Base-by-base conservation (phyloP, 2,797 vertebrate genomes). In the Dallia pectoralis region DNA sequence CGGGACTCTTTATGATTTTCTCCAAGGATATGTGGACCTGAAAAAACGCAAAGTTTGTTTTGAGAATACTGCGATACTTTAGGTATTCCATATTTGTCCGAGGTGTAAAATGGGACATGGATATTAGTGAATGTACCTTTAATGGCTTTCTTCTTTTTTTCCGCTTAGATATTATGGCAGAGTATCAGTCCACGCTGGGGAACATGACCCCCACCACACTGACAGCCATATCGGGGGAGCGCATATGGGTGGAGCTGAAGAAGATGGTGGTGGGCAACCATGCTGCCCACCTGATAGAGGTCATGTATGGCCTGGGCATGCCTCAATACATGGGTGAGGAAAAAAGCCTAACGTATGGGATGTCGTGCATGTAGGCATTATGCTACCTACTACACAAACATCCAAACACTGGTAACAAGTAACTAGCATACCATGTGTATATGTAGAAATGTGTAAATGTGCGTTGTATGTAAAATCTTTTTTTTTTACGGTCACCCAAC, bases 191-290 rank as follows among this genome's bases (percentile, higher is more conserved):
- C 82, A 89, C 27, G 86, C 94, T 0, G 93, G 85, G 15, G 85
- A 93, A 61, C 97, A 99, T 1, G 94, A 97, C n/a, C 16, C 62
- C 89, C 0, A 87, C 88, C 22, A 97, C 97, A 0, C 89, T 99
- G 81, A 94, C 93, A 33, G 92, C 86, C 7, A 96, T 99, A 85
- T 97, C 98, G 0, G 98, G 98, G 74, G 97, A 99, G 76, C 93
- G 97, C 53, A 98, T 99, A 75, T 99, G 98, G 97, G 90, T 96
- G 70, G 98, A 99, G 80, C 78, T 99, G 74, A 99, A 98, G 82
- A 99, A 99, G 87, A 94, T 96, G 66, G 86, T 96, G 56, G 76
- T 91, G 27, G 95, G 95, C 53, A 93, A 91, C 74, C 96, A 99
- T 0, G 93, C 92, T 0, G 91, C 82, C 74, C 94, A 97, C 77